Percentiles rank a stretch among this genome's conserved stretches.
Evolutionary conservation across 2,113 vertebrate genomes (phyloP).

Genomic region (Labrus mixtus): DNA sequence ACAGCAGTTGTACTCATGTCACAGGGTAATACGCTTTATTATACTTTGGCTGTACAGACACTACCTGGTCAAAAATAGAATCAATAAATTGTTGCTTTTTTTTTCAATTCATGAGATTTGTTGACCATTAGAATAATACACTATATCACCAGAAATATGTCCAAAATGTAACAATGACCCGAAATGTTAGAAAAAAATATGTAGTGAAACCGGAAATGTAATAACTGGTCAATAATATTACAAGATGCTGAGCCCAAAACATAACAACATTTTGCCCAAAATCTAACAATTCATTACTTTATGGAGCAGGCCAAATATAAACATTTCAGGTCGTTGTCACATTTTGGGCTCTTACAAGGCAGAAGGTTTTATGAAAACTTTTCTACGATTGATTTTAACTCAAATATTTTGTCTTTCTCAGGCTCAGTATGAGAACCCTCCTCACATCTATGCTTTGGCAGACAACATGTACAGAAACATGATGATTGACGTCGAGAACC

Average conservation of each 20-base stretch:
- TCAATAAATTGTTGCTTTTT: neutral
- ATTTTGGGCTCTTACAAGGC: too few relatives aligned
- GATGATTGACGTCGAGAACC: slow-evolving; percentile 98
- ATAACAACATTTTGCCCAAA: too few relatives aligned
- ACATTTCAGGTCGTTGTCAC: too few relatives aligned
- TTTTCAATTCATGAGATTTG: neutral
- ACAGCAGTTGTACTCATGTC: neutral
- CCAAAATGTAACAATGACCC: too few relatives aligned
- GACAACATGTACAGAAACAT: slow-evolving; percentile 99
- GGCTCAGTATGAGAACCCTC: slow-evolving; percentile 98
- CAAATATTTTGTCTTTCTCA: slow-evolving; percentile 59
- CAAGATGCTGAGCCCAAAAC: too few relatives aligned
- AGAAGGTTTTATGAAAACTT: neutral
- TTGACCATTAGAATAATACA: neutral
- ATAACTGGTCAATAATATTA: too few relatives aligned
- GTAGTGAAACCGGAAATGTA: too few relatives aligned
- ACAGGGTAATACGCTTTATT: neutral
- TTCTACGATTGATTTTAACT: neutral
- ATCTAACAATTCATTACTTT: too few relatives aligned
- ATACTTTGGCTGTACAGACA: neutral
- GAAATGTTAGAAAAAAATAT: too few relatives aligned
- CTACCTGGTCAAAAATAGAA: too few relatives aligned
- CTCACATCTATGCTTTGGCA: slow-evolving; percentile 97
- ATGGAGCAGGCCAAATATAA: too few relatives aligned
- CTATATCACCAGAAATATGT: neutral